Conservation (phyloP, 2,113 vertebrate species). For the Baryphthengus martii region DNA sequence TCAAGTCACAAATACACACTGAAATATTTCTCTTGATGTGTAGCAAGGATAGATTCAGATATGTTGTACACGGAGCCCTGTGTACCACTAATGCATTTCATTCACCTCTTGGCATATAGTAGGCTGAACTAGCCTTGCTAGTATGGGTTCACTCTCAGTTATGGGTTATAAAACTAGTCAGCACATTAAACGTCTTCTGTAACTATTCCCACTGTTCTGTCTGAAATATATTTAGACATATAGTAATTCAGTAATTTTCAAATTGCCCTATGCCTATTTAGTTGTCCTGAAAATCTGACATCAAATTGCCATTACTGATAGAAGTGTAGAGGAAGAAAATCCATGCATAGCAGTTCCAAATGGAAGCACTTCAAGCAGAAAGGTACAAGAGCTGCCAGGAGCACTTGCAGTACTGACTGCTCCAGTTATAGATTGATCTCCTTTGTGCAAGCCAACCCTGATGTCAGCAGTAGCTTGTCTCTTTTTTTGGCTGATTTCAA, state of each 20-base stretch:
- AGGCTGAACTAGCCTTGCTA: not conserved
- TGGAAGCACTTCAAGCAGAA: constrained; percentile 25
- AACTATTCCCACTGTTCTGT: not conserved
- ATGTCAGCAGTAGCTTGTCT: not conserved
- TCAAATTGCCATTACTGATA: not conserved
- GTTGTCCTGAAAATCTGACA: not conserved
- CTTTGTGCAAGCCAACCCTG: not conserved
- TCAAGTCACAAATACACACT: not conserved
- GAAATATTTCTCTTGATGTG: not conserved
- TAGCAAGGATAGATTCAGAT: not conserved
- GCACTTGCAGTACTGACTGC: not conserved
- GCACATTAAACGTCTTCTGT: not conserved
- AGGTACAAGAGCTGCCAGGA: not conserved
- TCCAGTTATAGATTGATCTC: not conserved
- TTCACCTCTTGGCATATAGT: not conserved
- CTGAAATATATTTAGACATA: not conserved
- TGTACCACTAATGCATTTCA: not conserved
- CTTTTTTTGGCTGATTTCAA: constrained; percentile 9
- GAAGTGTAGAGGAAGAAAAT: not conserved
- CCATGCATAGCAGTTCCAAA: not conserved
- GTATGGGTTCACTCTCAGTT: not conserved
- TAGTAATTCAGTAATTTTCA: not conserved
- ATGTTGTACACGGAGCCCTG: not conserved
- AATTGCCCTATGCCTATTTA: not conserved
- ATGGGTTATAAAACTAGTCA: not conserved